Evolutionary conservation across 2,888 invertebrate genomes (phyloP).

Genomic region (Toxonevra muliebris): DNA sequence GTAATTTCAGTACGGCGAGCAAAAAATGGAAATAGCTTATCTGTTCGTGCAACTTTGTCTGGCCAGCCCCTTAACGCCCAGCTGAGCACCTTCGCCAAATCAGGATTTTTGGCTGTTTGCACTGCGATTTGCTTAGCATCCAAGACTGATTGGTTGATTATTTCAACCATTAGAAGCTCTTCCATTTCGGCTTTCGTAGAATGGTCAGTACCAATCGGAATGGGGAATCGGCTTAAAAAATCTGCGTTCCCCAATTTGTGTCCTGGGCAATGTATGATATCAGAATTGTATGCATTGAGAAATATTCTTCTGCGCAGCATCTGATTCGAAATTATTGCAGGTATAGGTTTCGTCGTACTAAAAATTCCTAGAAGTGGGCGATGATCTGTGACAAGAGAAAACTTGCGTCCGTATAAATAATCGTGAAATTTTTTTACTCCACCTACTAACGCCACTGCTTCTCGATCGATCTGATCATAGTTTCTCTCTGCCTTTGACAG

Average conservation of each 20-base stretch:
- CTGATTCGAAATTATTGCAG: constrained; percentile 24
- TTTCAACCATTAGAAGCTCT: constrained; percentile 11
- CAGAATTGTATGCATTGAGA: constrained; percentile 30
- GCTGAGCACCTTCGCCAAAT: no score
- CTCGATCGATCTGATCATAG: constrained; percentile 25
- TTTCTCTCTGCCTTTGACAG: constrained; percentile 24
- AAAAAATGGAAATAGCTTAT: no score
- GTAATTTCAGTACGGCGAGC: no score
- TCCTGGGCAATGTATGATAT: constrained; percentile 15
- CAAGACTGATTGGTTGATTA: no score
- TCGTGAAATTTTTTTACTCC: constrained; percentile 38
- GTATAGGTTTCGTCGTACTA: constrained; percentile 32
- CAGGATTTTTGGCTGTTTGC: no score
- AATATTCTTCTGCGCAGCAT: constrained; percentile 32
- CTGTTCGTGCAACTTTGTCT: no score
- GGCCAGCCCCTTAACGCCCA: no score
- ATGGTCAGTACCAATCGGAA: constrained; percentile 2
- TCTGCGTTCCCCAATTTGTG: constrained; percentile 27
- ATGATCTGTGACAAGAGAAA: constrained; percentile 30
- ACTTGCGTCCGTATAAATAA: constrained; percentile 35
- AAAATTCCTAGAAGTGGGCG: constrained; percentile 33
- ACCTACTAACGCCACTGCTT: constrained; percentile 33
- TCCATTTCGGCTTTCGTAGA: background rate
- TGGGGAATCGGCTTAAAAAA: constrained; percentile 22
- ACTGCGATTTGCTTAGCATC: no score